phyloP scores from a whole-genome alignment of 1,140 invertebrate species.

The Hetaerina americana region DNA sequence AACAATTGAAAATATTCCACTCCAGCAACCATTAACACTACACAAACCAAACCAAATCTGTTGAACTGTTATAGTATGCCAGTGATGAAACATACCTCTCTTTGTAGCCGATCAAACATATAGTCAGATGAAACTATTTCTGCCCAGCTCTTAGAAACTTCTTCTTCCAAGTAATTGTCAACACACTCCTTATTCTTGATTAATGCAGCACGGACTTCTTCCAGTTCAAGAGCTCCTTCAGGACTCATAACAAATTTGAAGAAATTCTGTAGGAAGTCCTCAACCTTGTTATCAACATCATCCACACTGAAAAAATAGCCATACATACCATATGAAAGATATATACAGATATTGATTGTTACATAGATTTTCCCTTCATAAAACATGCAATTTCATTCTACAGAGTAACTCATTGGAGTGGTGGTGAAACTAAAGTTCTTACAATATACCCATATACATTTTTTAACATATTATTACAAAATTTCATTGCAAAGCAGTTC shows the following conservation, averaged over 20 bases:
- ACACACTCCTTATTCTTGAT: constrained; percentile 56
- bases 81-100: constrained; percentile 34
- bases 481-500: too few relatives aligned
- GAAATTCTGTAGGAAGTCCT: constrained; percentile 26
- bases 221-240: constrained; percentile 23
- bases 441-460: too few relatives aligned
- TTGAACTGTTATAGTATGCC: neutral
- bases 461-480: too few relatives aligned
- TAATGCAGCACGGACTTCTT: constrained; percentile 41
- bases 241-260: constrained; percentile 18
- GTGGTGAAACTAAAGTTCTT: too few relatives aligned
- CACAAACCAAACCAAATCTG: neutral
- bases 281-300: constrained; percentile 25
- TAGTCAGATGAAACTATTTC: constrained; percentile 53
- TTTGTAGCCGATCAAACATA: constrained; percentile 48
- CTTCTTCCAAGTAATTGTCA: constrained; percentile 58
- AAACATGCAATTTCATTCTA: too few relatives aligned
- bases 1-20: neutral
- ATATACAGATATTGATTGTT: too few relatives aligned
- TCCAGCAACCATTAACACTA: neutral
- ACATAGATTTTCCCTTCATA: too few relatives aligned
- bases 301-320: constrained; percentile 12
- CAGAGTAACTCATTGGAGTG: too few relatives aligned
- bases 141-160: constrained; percentile 54
- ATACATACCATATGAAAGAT: too few relatives aligned